Evolutionary conservation across 2,888 invertebrate species (phyloP).

Genomic region (Bembecia ichneumoniformis): DNA sequence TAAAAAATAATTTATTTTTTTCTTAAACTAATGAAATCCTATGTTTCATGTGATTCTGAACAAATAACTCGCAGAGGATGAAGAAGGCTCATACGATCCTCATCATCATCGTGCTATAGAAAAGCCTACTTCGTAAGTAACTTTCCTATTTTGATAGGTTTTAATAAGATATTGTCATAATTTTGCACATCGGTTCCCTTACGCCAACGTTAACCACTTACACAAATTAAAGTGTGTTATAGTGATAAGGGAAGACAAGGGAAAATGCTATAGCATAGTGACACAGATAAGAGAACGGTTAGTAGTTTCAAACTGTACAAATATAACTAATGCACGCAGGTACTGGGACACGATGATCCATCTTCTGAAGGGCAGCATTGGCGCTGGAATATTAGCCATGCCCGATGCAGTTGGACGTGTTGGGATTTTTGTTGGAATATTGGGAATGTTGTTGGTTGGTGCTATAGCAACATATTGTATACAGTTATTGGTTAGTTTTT

Average conservation of each 20-base stretch:
- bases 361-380: conserved; percentile 91
- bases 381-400: conserved; percentile 95
- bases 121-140: conserved; percentile 80
- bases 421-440: conserved; percentile 75
- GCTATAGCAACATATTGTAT: conserved; percentile 81
- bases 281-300: neutral
- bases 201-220: neutral
- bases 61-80: conserved; percentile 10
- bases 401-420: conserved; percentile 69
- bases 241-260: too few species aligned
- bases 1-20: neutral
- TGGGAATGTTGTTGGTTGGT: conserved; percentile 76
- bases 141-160: neutral
- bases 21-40: neutral
- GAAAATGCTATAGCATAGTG: neutral
- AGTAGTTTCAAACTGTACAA: neutral
- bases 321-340: conserved; percentile 58
- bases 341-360: conserved; percentile 91
- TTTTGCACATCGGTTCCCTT: neutral
- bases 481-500: conserved; percentile 74
- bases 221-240: too few species aligned
- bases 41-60: too few species aligned
- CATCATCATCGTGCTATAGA: conserved; percentile 76
- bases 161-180: neutral
- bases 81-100: conserved; percentile 74